A percentile compares a stretch with the other conserved stretches of the same genome.
Conservation (phyloP, 2,888 invertebrate genomes). For the Hypomecis punctinalis region DNA sequence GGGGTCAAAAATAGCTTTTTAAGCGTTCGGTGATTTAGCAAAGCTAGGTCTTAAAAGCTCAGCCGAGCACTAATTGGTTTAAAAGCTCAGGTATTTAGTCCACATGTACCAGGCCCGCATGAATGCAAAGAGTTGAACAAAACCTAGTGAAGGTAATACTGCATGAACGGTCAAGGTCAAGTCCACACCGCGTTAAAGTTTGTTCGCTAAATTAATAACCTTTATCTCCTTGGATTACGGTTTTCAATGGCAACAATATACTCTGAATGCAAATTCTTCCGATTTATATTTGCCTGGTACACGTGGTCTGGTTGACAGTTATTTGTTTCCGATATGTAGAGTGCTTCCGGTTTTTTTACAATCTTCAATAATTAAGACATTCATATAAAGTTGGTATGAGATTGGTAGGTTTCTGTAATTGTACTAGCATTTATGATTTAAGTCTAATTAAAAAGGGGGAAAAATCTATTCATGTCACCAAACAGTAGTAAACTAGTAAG, state of each 20-base stretch:
- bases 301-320: constrained; percentile 26
- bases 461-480: too few relatives aligned
- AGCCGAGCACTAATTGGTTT: constrained; percentile 27
- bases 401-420: too few relatives aligned
- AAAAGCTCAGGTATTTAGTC: constrained; percentile 48
- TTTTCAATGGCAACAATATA: constrained; percentile 17
- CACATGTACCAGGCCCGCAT: constrained; percentile 57
- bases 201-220: constrained; percentile 25
- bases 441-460: too few relatives aligned
- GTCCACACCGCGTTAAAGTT: constrained; percentile 47
- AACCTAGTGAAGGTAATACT: constrained; percentile 52
- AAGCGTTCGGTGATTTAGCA: background rate
- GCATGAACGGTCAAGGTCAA: constrained; percentile 66
- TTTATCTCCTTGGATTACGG: constrained; percentile 27
- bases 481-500: too few relatives aligned
- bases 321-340: constrained; percentile 28
- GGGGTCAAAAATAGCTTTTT: too few relatives aligned
- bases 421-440: too few relatives aligned
- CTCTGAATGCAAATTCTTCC: constrained; percentile 44
- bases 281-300: constrained; percentile 48
- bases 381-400: background rate
- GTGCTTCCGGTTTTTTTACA: constrained; percentile 30
- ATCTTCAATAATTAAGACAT: constrained; percentile 3
- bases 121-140: constrained; percentile 51
- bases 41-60: constrained; percentile 27